phyloP scores from a whole-genome alignment of 2,888 invertebrate genomes.

The Erebia epiphron region DNA sequence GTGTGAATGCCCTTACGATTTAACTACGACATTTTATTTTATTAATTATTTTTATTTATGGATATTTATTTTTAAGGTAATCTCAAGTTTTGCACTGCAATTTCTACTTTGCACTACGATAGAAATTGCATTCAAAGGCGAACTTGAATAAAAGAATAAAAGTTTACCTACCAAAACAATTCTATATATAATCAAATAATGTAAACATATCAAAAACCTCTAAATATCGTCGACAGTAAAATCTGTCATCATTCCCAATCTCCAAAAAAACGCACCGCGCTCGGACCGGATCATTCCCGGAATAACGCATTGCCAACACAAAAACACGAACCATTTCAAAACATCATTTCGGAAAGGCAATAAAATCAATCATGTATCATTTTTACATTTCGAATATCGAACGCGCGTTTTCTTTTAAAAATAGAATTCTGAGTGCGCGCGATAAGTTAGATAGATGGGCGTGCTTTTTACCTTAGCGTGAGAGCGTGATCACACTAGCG shows the following conservation, averaged over 20 bases:
- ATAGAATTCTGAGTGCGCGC: slow-evolving; percentile 79
- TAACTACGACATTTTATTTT: no score
- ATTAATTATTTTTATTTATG: no score
- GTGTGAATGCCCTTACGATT: slow-evolving; percentile 2
- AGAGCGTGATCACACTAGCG: not conserved
- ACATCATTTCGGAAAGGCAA: slow-evolving; percentile 66
- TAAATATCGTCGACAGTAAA: slow-evolving; percentile 12
- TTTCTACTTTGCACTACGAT: no score
- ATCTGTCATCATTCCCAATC: slow-evolving; percentile 30
- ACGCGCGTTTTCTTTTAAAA: slow-evolving; percentile 69
- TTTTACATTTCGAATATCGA: slow-evolving; percentile 57
- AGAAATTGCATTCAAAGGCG: no score
- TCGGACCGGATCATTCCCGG: slow-evolving; percentile 28
- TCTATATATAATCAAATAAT: no score
- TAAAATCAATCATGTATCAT: slow-evolving; percentile 80
- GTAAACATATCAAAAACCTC: not conserved
- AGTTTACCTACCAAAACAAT: not conserved
- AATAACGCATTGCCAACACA: slow-evolving; percentile 44
- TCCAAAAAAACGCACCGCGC: slow-evolving; percentile 24
- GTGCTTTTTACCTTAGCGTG: slow-evolving; percentile 37
- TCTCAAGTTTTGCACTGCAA: no score
- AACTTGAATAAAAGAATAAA: not conserved
- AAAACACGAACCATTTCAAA: slow-evolving; percentile 65
- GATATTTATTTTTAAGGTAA: no score
- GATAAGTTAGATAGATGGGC: slow-evolving; percentile 75